Evolutionary conservation across 2,888 invertebrate species (phyloP).

Genomic region (Hofmannophila pseudospretella): DNA sequence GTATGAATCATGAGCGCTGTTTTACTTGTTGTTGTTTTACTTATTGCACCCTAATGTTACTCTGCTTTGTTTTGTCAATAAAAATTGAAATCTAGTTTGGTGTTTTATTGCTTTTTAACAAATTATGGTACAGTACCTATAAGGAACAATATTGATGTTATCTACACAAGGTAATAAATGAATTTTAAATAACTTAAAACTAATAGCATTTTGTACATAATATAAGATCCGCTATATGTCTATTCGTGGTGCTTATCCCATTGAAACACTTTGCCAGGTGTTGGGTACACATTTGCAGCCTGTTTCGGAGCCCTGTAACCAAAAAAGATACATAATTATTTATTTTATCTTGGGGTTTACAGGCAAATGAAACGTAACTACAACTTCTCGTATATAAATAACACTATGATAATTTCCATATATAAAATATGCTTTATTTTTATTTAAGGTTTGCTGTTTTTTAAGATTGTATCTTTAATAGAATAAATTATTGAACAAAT

Average conservation of each 20-base stretch:
- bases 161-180: neutral
- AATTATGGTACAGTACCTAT: too few relatives aligned
- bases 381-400: too few relatives aligned
- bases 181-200: conserved; percentile 7
- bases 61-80: conserved; percentile 15
- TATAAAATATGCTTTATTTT: too few relatives aligned
- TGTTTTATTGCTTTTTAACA: too few relatives aligned
- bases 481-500: too few relatives aligned
- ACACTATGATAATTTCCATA: too few relatives aligned
- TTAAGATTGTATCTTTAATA: too few relatives aligned
- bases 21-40: conserved; percentile 11
- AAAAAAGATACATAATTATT: too few relatives aligned
- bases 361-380: too few relatives aligned
- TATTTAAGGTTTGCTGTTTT: too few relatives aligned
- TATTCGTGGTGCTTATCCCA: conserved; percentile 75
- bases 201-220: neutral
- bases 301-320: conserved; percentile 47
- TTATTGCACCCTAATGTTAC: conserved; percentile 1
- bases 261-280: conserved; percentile 75
- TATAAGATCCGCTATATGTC: neutral
- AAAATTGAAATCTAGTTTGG: neutral
- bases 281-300: conserved; percentile 55
- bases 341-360: too few relatives aligned
- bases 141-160: too few relatives aligned
- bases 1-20: neutral